phyloP scores from a whole-genome alignment of 1,140 invertebrate species.

The Heliconius hermathena region DNA sequence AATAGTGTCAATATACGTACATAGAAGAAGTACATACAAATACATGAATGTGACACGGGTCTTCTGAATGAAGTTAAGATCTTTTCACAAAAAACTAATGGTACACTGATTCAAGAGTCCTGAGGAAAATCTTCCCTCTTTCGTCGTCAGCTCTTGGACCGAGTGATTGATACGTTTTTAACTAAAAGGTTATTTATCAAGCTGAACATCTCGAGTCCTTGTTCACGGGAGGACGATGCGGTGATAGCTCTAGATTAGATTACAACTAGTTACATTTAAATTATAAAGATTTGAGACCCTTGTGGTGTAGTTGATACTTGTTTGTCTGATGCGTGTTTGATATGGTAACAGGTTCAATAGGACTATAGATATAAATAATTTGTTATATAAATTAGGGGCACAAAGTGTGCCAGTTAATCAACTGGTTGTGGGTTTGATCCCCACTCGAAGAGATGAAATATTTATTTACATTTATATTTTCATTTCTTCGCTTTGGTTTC shows the following conservation, averaged over 20 bases:
- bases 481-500: too few species aligned
- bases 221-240: slow-evolving; percentile 23
- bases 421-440: too few species aligned
- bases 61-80: slow-evolving; percentile 32
- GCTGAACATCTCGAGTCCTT: slow-evolving; percentile 39
- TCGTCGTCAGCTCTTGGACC: slow-evolving; percentile 41
- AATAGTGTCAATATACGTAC: not conserved
- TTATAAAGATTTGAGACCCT: too few species aligned
- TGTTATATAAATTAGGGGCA: too few species aligned
- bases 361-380: too few species aligned
- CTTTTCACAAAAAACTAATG: slow-evolving; percentile 43
- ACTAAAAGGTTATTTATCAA: slow-evolving; percentile 50
- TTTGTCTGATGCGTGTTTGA: too few species aligned
- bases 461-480: too few species aligned
- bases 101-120: slow-evolving; percentile 39
- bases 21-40: not conserved
- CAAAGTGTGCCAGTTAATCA: too few species aligned
- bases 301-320: too few species aligned
- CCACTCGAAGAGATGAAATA: too few species aligned
- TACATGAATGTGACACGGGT: slow-evolving; percentile 30
- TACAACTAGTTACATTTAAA: slow-evolving; percentile 14
- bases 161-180: slow-evolving; percentile 50
- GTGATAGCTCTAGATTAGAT: slow-evolving; percentile 34
- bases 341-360: too few species aligned
- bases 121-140: slow-evolving; percentile 34